Evolutionary conservation across 2,113 vertebrate species (phyloP).

Genomic region (Xenotilapia leptura): DNA sequence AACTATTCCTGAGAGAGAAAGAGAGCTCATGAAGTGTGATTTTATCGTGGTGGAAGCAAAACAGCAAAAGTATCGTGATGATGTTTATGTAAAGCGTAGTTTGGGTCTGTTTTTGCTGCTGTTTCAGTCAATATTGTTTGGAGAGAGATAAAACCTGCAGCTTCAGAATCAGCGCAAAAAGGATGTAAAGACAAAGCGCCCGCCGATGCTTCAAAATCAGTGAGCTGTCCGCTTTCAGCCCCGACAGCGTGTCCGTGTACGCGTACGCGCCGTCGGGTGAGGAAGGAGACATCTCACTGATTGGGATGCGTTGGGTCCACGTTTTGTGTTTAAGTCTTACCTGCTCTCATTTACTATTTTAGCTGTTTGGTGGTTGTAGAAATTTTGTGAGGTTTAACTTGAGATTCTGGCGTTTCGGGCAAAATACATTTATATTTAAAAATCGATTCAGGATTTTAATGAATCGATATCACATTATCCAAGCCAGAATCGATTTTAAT

Average conservation of each 20-base stretch:
- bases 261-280: no score
- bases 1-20: not conserved
- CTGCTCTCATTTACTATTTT: no score
- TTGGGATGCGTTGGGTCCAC: no score
- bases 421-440: not conserved
- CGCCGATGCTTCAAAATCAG: not conserved
- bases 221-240: no score
- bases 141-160: not conserved
- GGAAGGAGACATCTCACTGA: no score
- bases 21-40: not conserved
- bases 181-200: fast-evolving
- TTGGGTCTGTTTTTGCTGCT: not conserved
- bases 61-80: fast-evolving
- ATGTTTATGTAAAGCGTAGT: not conserved
- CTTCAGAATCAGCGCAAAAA: not conserved
- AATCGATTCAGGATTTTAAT: not conserved
- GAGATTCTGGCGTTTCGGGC: fast-evolving
- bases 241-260: no score
- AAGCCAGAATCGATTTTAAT: fast-evolving
- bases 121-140: fast-evolving
- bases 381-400: not conserved
- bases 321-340: no score
- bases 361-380: not conserved
- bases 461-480: not conserved
- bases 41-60: not conserved